Evolutionary conservation across 2,113 vertebrate genomes (phyloP), one percentile per base, ranked within the genome.

Genomic region (Phalacrocorax brasilianus): DNA sequence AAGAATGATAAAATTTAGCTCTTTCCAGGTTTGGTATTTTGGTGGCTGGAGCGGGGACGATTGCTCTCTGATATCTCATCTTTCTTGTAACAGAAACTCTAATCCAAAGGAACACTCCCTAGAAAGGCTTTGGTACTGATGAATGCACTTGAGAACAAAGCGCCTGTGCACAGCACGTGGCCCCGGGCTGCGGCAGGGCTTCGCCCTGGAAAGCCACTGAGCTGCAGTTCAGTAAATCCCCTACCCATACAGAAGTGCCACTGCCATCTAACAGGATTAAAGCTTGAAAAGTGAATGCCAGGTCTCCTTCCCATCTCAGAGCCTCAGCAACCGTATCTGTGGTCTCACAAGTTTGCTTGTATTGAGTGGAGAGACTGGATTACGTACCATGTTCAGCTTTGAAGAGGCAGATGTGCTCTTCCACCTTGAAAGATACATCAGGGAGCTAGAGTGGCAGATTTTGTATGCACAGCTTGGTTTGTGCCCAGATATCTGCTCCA

Each of bases 11-110:
- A 92, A 84, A 78, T 81, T 40, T 45, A 74, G 56, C 59, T 79
- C 59, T 95, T 92, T 26, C 47, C 81, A 88, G 72, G 79, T 91
- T 76, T 88, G n/a, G 38, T 86, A 38, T 80, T 88, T 77, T 73
- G 67, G 75, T 83, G 83, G 40, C 83, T 95, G 59, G 58, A 96
- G 38, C 1, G 1, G n/a, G 33, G 78, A 35, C 0, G 24, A 79
- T 83, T 94, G 71, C 53, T 86, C 72, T 35, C 72, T 28, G 38
- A 38, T 88, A 88, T 70, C 91, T 93, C 91, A 58, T 83, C 63
- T 81, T 76, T 50, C 67, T 78, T 42, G 20, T 84, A 91, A 92
- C 93, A 95, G 83, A 92, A 96, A 77, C 28, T 53, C 79, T 88
- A 93, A 92, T 74, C 75, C 88, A 95, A 70, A 84, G 45, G 59